These are phyloP conservation scores for Passerculus sandwichensis DNA, from an alignment of 2,797 vertebrate genomes.

Conservation along the genomic window DNA sequence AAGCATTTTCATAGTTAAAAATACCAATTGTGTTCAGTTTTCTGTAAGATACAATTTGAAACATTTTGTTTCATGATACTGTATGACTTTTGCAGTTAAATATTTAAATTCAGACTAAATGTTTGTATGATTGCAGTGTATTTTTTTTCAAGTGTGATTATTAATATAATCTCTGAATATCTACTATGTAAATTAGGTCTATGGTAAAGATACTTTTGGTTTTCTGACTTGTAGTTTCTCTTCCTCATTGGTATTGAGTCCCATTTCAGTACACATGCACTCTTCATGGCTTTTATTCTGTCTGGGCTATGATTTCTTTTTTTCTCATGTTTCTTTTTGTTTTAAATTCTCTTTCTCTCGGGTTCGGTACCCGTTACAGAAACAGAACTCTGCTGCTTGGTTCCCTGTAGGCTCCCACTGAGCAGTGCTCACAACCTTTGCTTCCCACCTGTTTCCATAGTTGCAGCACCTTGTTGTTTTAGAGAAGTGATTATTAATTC, in stretches of 20 bases:
- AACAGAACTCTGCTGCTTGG: not conserved
- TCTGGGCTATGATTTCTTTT: not conserved
- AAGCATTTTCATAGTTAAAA: not conserved
- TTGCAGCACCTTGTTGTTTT: not conserved
- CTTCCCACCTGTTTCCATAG: not conserved
- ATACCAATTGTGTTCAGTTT: not conserved
- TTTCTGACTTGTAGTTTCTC: not conserved
- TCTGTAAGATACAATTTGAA: not conserved
- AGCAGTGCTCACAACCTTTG: not conserved
- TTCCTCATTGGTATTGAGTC: not conserved
- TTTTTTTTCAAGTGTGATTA: not conserved
- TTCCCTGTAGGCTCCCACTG: not conserved
- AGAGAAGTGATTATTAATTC: slow-evolving; percentile 22
- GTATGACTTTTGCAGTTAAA: not conserved
- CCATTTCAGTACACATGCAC: not conserved
- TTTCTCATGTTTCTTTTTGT: not conserved
- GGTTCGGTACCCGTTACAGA: not conserved
- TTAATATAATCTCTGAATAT: not conserved
- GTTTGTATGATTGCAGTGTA: not conserved
- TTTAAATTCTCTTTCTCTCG: not conserved
- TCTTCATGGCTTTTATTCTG: not conserved
- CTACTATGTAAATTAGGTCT: not conserved
- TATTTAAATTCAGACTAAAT: not conserved
- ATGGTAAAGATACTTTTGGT: not conserved
- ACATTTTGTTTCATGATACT: not conserved